Evolutionary conservation across 2,888 invertebrate species (phyloP).

Genomic region (Andricus curvator): DNA sequence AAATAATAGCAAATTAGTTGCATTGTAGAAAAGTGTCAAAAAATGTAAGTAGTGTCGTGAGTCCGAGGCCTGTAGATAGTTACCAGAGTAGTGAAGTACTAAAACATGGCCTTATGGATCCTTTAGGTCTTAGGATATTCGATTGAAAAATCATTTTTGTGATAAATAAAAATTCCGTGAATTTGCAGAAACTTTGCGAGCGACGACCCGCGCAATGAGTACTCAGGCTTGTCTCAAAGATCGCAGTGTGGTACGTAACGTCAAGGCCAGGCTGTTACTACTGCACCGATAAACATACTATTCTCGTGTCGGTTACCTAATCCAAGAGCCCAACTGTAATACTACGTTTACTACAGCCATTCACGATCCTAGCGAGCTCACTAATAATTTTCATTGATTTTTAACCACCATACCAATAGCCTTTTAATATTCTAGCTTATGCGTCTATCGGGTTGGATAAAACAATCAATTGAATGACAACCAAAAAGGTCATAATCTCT

Average conservation of each 20-base stretch:
- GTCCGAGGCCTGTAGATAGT: too few species aligned
- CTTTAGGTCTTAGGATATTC: too few species aligned
- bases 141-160: too few species aligned
- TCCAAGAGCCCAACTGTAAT: slow-evolving; percentile 42
- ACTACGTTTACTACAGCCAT: slow-evolving; percentile 48
- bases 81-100: too few species aligned
- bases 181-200: slow-evolving; percentile 2
- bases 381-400: slow-evolving; percentile 32
- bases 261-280: slow-evolving; percentile 45
- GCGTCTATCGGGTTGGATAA: neutral
- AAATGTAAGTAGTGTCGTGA: too few species aligned
- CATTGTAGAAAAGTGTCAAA: too few species aligned
- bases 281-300: slow-evolving; percentile 41
- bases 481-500: neutral
- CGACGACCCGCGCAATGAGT: slow-evolving; percentile 17
- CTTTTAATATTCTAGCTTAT: slow-evolving; percentile 6
- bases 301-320: slow-evolving; percentile 48
- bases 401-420: slow-evolving; percentile 16
- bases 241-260: slow-evolving; percentile 29
- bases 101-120: neutral
- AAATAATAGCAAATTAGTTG: too few species aligned
- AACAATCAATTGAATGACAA: neutral
- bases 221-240: slow-evolving; percentile 27
- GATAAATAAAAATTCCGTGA: neutral
- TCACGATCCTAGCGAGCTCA: slow-evolving; percentile 47